These are phyloP conservation scores for Otus sunia DNA, from an alignment of 2,113 vertebrate genomes.

Conservation along the genomic window DNA sequence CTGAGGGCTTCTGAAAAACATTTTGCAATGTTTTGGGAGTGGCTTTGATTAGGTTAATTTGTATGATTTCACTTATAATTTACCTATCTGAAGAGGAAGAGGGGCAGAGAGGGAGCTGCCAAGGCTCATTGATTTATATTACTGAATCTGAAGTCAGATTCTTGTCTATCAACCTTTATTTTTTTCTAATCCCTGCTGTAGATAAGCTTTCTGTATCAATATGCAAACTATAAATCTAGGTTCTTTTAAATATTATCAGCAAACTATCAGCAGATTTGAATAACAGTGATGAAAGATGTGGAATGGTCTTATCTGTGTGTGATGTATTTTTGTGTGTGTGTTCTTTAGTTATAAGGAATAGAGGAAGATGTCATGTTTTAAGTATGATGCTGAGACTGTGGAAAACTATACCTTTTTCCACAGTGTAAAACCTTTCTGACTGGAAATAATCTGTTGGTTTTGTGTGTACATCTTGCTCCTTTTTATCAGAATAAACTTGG, in stretches of 20 bases:
- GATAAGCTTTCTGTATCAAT: not conserved
- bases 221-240: not conserved
- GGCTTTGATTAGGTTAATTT: not conserved
- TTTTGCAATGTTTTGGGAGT: not conserved
- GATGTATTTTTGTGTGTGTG: not conserved
- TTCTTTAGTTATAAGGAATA: not conserved
- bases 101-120: not conserved
- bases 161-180: not conserved
- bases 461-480: not conserved
- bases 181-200: not conserved
- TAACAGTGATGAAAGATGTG: not conserved
- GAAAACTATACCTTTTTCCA: not conserved
- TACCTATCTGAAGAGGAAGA: not conserved
- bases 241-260: not conserved
- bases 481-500: not conserved
- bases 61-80: not conserved
- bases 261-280: not conserved
- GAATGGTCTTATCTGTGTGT: not conserved
- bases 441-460: not conserved
- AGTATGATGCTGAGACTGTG: not conserved
- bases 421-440: not conserved
- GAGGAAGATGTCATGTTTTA: not conserved
- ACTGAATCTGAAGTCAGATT: not conserved
- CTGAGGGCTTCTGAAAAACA: not conserved
- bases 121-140: not conserved